phyloP scores from a whole-genome alignment of 2,888 invertebrate species.

The Sinhomidia bicolor region DNA sequence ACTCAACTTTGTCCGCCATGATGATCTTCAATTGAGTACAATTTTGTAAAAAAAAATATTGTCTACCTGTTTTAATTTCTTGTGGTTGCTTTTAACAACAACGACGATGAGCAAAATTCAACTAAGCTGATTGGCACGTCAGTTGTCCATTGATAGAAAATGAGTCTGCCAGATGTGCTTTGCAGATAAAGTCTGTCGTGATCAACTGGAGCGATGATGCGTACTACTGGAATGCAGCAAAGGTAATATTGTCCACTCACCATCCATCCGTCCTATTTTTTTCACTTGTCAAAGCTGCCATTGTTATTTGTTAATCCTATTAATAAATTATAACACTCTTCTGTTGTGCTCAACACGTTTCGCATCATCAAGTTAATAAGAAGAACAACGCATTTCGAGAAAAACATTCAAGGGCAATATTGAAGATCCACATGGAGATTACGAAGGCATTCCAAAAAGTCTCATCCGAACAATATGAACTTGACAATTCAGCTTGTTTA shows the following conservation, averaged over 20 bases:
- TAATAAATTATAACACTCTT: conserved; percentile 10
- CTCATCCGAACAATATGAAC: conserved; percentile 41
- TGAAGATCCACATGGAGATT: conserved; percentile 54
- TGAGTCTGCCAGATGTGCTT: no score
- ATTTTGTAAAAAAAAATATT: no score
- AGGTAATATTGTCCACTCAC: not conserved
- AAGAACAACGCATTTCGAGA: conserved; percentile 1
- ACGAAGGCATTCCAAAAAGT: conserved; percentile 58
- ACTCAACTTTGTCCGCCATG: no score
- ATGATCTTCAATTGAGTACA: no score
- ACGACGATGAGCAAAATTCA: not conserved
- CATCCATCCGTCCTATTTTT: conserved; percentile 19
- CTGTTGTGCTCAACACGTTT: not conserved
- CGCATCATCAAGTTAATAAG: not conserved
- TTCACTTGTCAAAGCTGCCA: not conserved
- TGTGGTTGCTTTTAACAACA: not conserved
- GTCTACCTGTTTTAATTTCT: not conserved
- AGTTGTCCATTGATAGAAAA: not conserved
- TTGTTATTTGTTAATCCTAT: conserved; percentile 43
- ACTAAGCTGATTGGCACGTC: conserved; percentile 3
- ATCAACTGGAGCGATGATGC: not conserved
- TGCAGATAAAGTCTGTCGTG: not conserved
- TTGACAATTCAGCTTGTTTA: conserved; percentile 17
- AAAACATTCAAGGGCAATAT: conserved; percentile 57
- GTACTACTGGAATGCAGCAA: no score